phyloP scores from a whole-genome alignment of 2,797 vertebrate species.

The Xenentodon cancila region DNA sequence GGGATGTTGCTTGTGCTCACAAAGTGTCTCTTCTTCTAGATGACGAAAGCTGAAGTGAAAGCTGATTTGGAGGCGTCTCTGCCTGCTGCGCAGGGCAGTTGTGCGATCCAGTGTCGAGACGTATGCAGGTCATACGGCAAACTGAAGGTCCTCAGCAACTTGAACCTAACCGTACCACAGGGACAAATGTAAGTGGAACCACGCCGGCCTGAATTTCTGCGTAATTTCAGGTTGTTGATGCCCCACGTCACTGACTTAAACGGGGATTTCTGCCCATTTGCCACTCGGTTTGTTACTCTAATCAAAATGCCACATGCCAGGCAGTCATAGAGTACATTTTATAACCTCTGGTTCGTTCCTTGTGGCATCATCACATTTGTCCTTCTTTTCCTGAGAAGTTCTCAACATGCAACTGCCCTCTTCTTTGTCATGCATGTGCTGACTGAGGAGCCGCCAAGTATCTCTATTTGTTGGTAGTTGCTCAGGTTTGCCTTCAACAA shows the following conservation, averaged over 20 bases:
- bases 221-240: background rate
- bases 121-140: constrained; percentile 84
- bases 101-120: constrained; percentile 76
- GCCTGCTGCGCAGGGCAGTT: constrained; percentile 34
- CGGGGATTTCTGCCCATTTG: no score
- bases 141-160: constrained; percentile 79
- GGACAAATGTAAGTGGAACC: constrained; percentile 83
- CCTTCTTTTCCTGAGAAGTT: constrained; percentile 3
- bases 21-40: constrained; percentile 27
- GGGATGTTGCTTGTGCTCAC: no score
- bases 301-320: no score
- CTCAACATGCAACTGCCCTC: constrained; percentile 6
- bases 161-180: constrained; percentile 81
- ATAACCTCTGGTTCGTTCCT: background rate
- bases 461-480: background rate
- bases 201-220: background rate
- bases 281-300: no score
- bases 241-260: no score
- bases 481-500: constrained; percentile 5
- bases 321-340: no score
- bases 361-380: constrained; percentile 1
- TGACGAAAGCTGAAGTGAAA: constrained; percentile 64
- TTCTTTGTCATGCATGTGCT: constrained; percentile 15
- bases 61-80: constrained; percentile 70
- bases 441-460: constrained; percentile 13